These are phyloP conservation scores for Melikaiella ostensackeni DNA, from an alignment of 2,888 invertebrate species.

Conservation along the genomic window DNA sequence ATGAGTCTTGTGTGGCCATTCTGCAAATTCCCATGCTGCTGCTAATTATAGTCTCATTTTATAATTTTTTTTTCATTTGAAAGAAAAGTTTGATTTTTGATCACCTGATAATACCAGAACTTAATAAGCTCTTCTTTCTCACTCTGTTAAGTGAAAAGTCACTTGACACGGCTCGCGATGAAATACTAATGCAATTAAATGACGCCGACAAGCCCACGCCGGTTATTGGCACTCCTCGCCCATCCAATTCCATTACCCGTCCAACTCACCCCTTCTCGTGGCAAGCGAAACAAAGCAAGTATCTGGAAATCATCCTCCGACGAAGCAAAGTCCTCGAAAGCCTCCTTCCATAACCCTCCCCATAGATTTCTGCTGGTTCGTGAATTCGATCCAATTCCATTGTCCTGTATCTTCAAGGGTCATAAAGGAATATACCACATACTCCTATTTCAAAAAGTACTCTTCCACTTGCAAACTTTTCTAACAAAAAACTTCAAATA, in stretches of 20 bases:
- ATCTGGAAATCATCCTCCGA: conserved; percentile 43
- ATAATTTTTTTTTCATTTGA: too few relatives aligned
- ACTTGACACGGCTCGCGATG: conserved; percentile 60
- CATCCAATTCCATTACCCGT: conserved; percentile 72
- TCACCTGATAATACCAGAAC: not conserved
- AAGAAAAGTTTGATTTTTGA: not conserved
- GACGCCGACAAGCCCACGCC: conserved; percentile 69
- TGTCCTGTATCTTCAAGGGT: conserved; percentile 6
- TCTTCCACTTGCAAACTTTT: not conserved
- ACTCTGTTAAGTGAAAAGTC: conserved; percentile 56
- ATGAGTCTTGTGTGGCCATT: too few relatives aligned
- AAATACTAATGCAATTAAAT: conserved; percentile 75
- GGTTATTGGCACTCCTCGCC: conserved; percentile 74
- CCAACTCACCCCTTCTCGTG: conserved; percentile 49
- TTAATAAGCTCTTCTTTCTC: conserved; percentile 9
- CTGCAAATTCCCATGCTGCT: too few relatives aligned
- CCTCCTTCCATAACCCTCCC: conserved; percentile 58
- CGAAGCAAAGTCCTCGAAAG: conserved; percentile 52
- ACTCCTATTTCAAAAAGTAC: not conserved
- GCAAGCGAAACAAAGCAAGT: conserved; percentile 62
- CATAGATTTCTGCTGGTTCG: conserved; percentile 68
- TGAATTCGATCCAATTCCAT: conserved; percentile 40
- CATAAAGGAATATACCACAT: not conserved
- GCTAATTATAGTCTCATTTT: not conserved
- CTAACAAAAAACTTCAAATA: not conserved